phyloP scores from a whole-genome alignment of 2,888 invertebrate genomes.

The Drosophila gaucha region DNA sequence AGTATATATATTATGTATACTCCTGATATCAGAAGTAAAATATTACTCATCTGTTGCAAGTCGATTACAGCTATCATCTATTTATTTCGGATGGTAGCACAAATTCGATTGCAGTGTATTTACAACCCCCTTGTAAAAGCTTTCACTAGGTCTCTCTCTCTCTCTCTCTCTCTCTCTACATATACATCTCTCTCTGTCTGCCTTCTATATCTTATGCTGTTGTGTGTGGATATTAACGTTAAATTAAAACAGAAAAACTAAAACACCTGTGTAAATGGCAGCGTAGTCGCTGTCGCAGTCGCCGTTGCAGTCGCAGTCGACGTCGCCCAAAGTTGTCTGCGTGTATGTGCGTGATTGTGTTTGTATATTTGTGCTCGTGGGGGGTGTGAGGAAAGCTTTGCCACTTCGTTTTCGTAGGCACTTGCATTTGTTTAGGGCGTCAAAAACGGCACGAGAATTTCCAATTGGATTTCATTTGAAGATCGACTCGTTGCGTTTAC shows the following conservation, averaged over 20 bases:
- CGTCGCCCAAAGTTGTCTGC: conserved; percentile 42
- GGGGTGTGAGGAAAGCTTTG: conserved; percentile 62
- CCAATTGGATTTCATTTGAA: conserved; percentile 71
- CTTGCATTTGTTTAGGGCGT: conserved; percentile 56
- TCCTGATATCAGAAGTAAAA: not conserved
- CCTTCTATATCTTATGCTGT: not conserved
- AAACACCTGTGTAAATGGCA: conserved; percentile 76
- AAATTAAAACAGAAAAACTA: conserved; percentile 60
- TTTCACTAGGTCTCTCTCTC: conserved; percentile 16
- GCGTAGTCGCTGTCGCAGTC: conserved; percentile 43
- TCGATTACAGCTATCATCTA: conserved; percentile 9
- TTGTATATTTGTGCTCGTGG: conserved; percentile 1
- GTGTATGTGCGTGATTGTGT: conserved; percentile 7
- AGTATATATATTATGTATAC: too few species aligned
- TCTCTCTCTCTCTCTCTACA: not conserved
- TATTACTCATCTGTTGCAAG: not conserved
- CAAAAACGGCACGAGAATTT: conserved; percentile 59
- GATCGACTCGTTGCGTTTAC: conserved; percentile 68
- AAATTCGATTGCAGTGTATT: conserved; percentile 51
- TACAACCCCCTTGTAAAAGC: conserved; percentile 47
- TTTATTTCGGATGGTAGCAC: not conserved
- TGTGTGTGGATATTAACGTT: conserved; percentile 53
- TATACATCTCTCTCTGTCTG: not conserved
- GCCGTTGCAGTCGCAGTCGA: conserved; percentile 29
- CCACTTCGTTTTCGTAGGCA: conserved; percentile 32